These are phyloP conservation scores for Belgica antarctica DNA, from an alignment of 2,888 invertebrate genomes.

Conservation along the genomic window DNA sequence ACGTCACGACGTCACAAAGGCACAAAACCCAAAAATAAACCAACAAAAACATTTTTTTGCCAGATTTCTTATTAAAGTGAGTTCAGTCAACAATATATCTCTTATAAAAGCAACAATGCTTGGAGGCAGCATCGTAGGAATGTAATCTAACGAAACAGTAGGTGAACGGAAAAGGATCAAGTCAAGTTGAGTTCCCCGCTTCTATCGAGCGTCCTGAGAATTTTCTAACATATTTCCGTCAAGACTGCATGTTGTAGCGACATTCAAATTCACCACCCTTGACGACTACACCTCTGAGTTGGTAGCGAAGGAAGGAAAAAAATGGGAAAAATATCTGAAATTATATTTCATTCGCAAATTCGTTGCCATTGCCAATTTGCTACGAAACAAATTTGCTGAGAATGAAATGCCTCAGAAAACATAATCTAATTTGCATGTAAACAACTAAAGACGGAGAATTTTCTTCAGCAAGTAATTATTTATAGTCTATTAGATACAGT, in stretches of 20 bases:
- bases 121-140: not conserved
- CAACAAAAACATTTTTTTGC: not conserved
- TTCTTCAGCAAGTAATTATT: conserved; percentile 37
- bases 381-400: not conserved
- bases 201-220: no score
- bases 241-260: no score
- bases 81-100: not conserved
- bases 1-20: no score
- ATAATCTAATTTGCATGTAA: conserved; percentile 40
- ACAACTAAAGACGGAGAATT: conserved; percentile 37
- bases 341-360: not conserved
- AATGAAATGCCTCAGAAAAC: not conserved
- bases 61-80: conserved; percentile 9
- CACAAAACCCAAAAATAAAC: no score
- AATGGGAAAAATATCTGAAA: conserved; percentile 3
- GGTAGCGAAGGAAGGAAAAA: no score
- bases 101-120: conserved; percentile 10
- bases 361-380: conserved; percentile 12
- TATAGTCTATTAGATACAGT: conserved; percentile 37
- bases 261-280: no score
- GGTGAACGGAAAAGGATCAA: no score
- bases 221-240: no score
- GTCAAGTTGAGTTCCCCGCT: no score
- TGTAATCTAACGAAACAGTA: no score
- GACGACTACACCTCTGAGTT: no score